Evolutionary conservation across 2,888 invertebrate genomes (phyloP), one percentile per base, ranked within the genome.

Genomic region (Hesperia comma): DNA sequence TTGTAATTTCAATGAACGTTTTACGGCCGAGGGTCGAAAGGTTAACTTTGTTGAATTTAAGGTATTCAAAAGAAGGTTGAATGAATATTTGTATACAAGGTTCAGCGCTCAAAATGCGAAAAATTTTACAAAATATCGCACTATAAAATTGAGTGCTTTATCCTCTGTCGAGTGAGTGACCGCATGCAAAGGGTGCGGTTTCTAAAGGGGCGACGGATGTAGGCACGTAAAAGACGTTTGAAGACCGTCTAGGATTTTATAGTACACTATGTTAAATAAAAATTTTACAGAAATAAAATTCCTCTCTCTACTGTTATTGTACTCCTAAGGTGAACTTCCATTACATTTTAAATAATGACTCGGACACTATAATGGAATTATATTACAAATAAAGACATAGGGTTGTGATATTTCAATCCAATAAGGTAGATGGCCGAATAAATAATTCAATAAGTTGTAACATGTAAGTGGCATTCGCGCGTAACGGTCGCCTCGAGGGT

Each of bases 371-470:
- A 81, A 83, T 79, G 74, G 79, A 71, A 78, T 82, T 82, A 80
- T 84, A 79, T 75, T 73, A 64, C 69, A 75, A 81, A 79, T 76
- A 82, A 73, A 81, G 77, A 77, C 74, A 69, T 73, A 74, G 75
- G 74, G 78, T 77, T 75, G 77, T 79, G 77, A 84, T 89, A 87
- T 89, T 87, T 86, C 87, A 87, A 89, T 90, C 89, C 87, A 88
- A 88, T 89, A 89, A 87, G 84, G 83, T 75, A 82, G 86, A 87
- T 88, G 90, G 88, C 90, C 83, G 84, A 79, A 88, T 92, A 88
- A 91, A 92, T 90, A 88, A 91, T 92, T 90, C 89, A 91, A 82
- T 81, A 83, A 85, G 85, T 83, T 87, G 89, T 90, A 89, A 89
- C 90, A 85, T 86, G 89, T 91, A 92, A 92, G 90, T 88, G 90